Conservation (phyloP, 2,797 vertebrate species). For the Diceros bicornis region DNA sequence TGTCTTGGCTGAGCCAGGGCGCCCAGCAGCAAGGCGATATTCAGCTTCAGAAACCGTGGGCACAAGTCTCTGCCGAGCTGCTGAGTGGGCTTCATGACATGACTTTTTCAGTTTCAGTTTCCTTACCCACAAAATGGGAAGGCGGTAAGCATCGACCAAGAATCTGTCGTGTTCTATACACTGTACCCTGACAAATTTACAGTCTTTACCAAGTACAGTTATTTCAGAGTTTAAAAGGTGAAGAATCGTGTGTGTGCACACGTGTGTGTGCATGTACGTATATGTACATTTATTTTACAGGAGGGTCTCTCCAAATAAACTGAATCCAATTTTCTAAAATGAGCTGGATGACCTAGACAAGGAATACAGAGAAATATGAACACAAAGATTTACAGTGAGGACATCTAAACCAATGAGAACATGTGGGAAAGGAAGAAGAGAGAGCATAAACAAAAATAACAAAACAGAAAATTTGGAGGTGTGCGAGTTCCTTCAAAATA, state of each 20-base stretch:
- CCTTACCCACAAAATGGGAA: not conserved
- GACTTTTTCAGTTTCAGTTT: slow-evolving; percentile 12
- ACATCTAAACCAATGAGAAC: not conserved
- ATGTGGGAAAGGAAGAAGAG: not conserved
- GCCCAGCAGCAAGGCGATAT: not conserved
- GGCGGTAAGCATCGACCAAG: not conserved
- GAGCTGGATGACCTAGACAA: not conserved
- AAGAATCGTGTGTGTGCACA: not conserved
- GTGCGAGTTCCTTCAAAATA: not conserved
- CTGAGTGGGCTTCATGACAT: not conserved
- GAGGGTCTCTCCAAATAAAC: not conserved
- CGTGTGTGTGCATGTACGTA: not conserved
- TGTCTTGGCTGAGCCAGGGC: not conserved
- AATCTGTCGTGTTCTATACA: not conserved
- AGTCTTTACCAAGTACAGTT: not conserved
- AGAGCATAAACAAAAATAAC: not conserved
- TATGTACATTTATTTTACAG: not conserved
- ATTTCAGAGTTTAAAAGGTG: not conserved
- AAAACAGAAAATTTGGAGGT: not conserved
- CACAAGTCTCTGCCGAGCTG: not conserved
- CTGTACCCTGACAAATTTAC: not conserved
- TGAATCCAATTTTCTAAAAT: slow-evolving; percentile 17
- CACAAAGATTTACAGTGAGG: not conserved
- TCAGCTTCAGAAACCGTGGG: not conserved
- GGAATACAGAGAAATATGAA: not conserved